These are phyloP conservation scores for Nomada fucata DNA, from an alignment of 2,888 invertebrate species.

Conservation along the genomic window DNA sequence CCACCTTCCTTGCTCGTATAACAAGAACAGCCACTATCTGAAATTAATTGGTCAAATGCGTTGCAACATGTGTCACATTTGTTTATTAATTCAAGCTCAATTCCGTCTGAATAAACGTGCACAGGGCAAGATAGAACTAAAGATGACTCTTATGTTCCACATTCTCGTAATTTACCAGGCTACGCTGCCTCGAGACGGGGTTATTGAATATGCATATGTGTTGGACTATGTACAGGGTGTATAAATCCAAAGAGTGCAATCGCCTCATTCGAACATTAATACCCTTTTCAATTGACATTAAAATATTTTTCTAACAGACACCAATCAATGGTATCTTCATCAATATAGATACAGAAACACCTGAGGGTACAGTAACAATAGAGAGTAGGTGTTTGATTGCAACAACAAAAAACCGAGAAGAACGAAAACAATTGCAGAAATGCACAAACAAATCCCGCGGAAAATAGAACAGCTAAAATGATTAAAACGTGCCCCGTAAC, in stretches of 20 bases:
- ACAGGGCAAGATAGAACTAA: background rate
- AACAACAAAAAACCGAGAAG: background rate
- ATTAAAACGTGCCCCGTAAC: background rate
- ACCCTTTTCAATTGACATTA: too few relatives aligned
- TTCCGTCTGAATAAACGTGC: background rate
- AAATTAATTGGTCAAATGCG: too few relatives aligned
- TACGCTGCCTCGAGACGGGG: background rate
- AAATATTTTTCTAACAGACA: too few relatives aligned
- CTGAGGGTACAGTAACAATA: too few relatives aligned
- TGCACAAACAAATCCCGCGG: too few relatives aligned
- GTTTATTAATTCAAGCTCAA: background rate
- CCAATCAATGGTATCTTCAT: too few relatives aligned
- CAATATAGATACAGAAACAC: too few relatives aligned
- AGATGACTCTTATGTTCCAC: background rate
- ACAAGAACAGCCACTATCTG: too few relatives aligned
- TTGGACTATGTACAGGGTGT: background rate
- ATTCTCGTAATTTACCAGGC: background rate
- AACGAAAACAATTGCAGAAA: background rate
- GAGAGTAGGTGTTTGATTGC: too few relatives aligned
- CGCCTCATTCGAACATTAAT: too few relatives aligned
- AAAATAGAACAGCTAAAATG: conserved; percentile 3
- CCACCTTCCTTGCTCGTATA: too few relatives aligned
- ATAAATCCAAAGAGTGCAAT: background rate
- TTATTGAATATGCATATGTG: background rate
- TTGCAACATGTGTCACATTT: background rate